Evolutionary conservation across 2,113 vertebrate species (phyloP).

Genomic region (Oophaga pumilio): DNA sequence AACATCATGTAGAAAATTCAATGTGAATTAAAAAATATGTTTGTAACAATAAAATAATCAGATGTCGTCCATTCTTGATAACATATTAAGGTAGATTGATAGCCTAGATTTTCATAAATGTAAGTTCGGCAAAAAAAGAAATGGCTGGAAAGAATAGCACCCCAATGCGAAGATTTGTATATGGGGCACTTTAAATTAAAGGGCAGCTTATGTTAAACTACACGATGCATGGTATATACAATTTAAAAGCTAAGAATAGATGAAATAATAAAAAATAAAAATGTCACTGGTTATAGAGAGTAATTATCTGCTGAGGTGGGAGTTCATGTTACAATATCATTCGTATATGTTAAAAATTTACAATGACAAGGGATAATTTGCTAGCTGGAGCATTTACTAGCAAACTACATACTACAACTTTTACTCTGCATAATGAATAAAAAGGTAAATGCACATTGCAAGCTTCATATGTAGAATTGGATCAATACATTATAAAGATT

Average conservation of each 20-base stretch:
- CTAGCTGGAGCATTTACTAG: background rate
- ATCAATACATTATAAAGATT: background rate
- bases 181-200: background rate
- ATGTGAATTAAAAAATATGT: background rate
- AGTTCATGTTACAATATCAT: conserved; percentile 10
- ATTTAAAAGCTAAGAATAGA: conserved; percentile 21
- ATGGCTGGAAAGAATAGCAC: background rate
- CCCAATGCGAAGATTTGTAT: conserved; percentile 12
- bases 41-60: background rate
- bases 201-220: background rate
- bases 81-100: background rate
- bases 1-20: background rate
- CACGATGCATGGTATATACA: background rate
- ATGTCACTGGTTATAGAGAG: conserved; percentile 7
- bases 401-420: background rate
- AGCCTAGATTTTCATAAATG: background rate
- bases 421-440: background rate
- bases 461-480: background rate
- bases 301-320: conserved; percentile 19
- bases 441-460: background rate
- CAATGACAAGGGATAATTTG: conserved; percentile 21
- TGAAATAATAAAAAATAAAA: background rate
- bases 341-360: conserved; percentile 11
- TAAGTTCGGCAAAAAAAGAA: background rate
- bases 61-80: background rate